phyloP scores from a whole-genome alignment of 2,888 invertebrate genomes.

The Cordylochernes scorpioides region DNA sequence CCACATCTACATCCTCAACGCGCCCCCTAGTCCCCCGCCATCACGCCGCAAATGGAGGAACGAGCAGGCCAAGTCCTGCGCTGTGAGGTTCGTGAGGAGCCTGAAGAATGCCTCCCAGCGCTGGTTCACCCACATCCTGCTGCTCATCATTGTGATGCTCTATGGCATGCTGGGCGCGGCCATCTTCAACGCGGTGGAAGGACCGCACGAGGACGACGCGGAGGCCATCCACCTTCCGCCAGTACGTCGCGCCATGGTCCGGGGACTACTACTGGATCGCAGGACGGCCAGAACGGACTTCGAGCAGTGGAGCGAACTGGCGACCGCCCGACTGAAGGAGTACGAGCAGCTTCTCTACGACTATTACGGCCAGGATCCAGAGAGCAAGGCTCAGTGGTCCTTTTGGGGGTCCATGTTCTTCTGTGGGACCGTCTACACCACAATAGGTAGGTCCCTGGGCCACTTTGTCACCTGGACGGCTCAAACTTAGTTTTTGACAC shows the following conservation, averaged over 20 bases:
- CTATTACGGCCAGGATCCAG: too few species aligned
- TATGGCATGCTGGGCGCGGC: constrained; percentile 58
- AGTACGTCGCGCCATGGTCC: too few species aligned
- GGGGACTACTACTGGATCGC: too few species aligned
- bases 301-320: too few species aligned
- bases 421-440: constrained; percentile 62
- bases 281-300: too few species aligned
- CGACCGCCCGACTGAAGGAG: constrained; percentile 29
- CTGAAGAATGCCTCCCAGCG: constrained; percentile 36
- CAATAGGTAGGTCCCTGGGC: constrained; percentile 56
- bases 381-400: constrained; percentile 32
- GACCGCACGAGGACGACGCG: constrained; percentile 25
- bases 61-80: constrained; percentile 12
- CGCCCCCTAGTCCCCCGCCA: too few species aligned
- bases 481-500: too few species aligned
- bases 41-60: too few species aligned
- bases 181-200: constrained; percentile 49
- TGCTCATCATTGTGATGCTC: constrained; percentile 42
- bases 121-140: constrained; percentile 70
- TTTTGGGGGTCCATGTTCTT: constrained; percentile 66
- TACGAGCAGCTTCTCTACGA: constrained; percentile 65
- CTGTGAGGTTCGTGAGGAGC: constrained; percentile 12
- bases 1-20: too few species aligned
- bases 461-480: too few species aligned
- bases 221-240: too few species aligned